Percentiles rank a stretch among this genome's conserved stretches.
Conservation (phyloP, 1,140 invertebrate genomes). For the Paraescarpia echinospica region DNA sequence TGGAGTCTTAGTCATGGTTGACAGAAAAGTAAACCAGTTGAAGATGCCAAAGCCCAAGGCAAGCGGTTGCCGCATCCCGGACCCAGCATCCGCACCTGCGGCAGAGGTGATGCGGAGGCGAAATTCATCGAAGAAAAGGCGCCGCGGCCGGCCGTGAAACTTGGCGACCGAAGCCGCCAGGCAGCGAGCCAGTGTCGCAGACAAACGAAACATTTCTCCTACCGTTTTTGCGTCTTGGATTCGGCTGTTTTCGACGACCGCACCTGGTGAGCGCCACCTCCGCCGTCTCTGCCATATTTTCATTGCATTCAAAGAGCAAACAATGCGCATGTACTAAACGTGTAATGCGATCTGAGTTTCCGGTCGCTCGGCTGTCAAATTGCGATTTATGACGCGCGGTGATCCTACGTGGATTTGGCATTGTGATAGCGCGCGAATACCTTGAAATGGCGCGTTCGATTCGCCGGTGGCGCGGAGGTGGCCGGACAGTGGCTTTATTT, state of each 20-base stretch:
- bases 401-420: slow-evolving; percentile 3
- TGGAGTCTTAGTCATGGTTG: background rate
- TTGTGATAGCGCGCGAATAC: background rate
- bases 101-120: slow-evolving; percentile 2
- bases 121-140: background rate
- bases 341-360: slow-evolving; percentile 5
- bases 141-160: background rate
- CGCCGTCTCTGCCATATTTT: background rate
- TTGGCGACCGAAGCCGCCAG: background rate
- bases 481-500: background rate
- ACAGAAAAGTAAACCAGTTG: background rate
- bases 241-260: background rate
- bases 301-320: slow-evolving; percentile 5
- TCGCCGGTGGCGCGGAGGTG: background rate
- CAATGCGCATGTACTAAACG: slow-evolving; percentile 4
- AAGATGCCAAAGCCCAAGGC: background rate
- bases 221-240: slow-evolving; percentile 4
- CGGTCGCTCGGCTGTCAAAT: slow-evolving; percentile 3
- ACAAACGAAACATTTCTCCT: background rate
- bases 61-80: background rate
- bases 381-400: slow-evolving; percentile 3
- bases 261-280: background rate
- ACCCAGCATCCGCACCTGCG: slow-evolving; percentile 2
- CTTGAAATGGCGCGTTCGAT: background rate
- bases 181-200: background rate